These are phyloP conservation scores for Caenorhabditis inopinata DNA, from an alignment of 1,140 invertebrate species.

Conservation along the genomic window DNA sequence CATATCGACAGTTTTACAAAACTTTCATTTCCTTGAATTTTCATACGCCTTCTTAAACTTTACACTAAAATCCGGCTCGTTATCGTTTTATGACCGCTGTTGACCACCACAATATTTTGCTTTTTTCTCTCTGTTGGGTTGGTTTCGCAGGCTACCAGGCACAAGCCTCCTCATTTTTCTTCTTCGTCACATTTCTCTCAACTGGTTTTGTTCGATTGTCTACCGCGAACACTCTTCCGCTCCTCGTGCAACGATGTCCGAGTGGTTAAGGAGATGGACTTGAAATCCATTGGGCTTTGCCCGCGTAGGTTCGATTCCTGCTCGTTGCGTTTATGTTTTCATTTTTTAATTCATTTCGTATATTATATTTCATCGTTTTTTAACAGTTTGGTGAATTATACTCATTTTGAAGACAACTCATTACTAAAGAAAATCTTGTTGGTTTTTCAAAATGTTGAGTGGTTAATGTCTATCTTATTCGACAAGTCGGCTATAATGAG, in stretches of 20 bases:
- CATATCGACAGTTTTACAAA: no score
- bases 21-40: no score
- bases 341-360: not conserved
- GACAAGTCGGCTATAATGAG: no score
- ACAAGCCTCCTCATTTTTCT: not conserved
- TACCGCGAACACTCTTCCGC: not conserved
- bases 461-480: no score
- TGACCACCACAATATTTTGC: not conserved
- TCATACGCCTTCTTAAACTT: no score
- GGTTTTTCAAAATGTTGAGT: no score
- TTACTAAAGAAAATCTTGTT: no score
- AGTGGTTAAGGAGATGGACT: constrained; percentile 47
- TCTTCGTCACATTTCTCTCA: not conserved
- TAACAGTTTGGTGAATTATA: no score
- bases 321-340: constrained; percentile 29
- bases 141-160: not conserved
- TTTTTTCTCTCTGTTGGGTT: not conserved
- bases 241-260: constrained; percentile 40
- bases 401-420: no score
- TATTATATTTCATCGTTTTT: no score
- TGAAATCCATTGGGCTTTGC: constrained; percentile 49
- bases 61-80: not conserved
- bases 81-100: not conserved
- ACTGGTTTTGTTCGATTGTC: not conserved
- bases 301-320: constrained; percentile 49